phyloP scores from a whole-genome alignment of 2,797 vertebrate species.

The Pygocentrus nattereri region DNA sequence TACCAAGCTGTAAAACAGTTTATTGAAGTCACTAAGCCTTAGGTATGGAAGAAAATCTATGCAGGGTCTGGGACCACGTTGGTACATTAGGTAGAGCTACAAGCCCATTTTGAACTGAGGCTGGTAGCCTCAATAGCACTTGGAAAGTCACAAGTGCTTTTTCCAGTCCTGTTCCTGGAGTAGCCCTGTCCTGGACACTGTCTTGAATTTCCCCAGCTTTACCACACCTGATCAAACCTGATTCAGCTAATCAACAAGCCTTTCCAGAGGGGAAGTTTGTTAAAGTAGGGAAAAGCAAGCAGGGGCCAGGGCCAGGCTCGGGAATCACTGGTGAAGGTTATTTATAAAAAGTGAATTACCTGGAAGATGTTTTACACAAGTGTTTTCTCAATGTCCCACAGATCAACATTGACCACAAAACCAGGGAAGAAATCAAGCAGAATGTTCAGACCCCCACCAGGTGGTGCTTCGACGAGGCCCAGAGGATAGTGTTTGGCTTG shows the following conservation, averaged over 20 bases:
- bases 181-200: not conserved
- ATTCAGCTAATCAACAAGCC: no score
- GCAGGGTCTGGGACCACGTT: no score
- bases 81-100: no score
- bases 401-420: slow-evolving; percentile 90
- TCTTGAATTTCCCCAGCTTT: no score
- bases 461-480: slow-evolving; percentile 85
- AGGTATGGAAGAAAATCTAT: no score
- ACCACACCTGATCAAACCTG: no score
- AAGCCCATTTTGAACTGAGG: no score
- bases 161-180: not conserved
- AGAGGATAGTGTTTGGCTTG: slow-evolving; percentile 84
- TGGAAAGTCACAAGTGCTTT: not conserved
- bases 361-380: not conserved
- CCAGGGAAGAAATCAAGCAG: slow-evolving; percentile 77
- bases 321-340: not conserved
- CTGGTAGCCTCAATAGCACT: no score
- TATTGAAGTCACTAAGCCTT: no score
- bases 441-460: slow-evolving; percentile 79
- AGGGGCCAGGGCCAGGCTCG: not conserved
- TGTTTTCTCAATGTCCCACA: slow-evolving; percentile 66
- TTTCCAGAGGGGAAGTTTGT: no score
- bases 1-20: no score
- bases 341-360: not conserved
- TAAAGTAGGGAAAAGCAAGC: not conserved